Evolutionary conservation across 1,140 invertebrate genomes (phyloP).

Genomic region (Leguminivora glycinivorella): DNA sequence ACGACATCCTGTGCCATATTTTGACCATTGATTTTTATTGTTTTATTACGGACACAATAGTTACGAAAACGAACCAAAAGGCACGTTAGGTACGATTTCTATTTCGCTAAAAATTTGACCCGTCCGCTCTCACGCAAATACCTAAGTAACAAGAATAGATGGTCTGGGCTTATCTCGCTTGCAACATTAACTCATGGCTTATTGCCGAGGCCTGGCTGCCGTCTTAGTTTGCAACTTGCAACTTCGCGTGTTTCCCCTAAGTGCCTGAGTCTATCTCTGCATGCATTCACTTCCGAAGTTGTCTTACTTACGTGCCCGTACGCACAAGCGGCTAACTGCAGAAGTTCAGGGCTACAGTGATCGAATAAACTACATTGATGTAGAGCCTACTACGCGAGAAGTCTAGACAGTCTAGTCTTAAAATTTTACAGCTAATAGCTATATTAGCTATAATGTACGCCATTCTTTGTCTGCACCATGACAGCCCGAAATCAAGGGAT

Average conservation of each 20-base stretch:
- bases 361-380: background rate
- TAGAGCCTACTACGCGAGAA: background rate
- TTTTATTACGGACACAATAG: too few relatives aligned
- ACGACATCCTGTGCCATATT: too few relatives aligned
- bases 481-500: too few relatives aligned
- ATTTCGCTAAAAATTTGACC: background rate
- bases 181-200: constrained; percentile 26
- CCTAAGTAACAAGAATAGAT: background rate
- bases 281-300: constrained; percentile 25
- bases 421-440: too few relatives aligned
- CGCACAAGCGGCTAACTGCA: constrained; percentile 9
- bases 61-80: too few relatives aligned
- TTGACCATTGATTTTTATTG: too few relatives aligned
- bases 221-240: constrained; percentile 25
- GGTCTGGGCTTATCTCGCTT: constrained; percentile 12
- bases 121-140: background rate
- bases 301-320: constrained; percentile 18
- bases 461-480: too few relatives aligned
- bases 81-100: background rate
- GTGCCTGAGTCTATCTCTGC: constrained; percentile 15
- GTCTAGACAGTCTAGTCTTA: background rate
- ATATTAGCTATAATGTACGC: too few relatives aligned
- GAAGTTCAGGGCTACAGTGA: background rate
- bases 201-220: constrained; percentile 14
- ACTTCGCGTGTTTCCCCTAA: constrained; percentile 21